Base-by-base conservation (phyloP, 2,797 vertebrate species). In the Bovichtus variegatus region DNA sequence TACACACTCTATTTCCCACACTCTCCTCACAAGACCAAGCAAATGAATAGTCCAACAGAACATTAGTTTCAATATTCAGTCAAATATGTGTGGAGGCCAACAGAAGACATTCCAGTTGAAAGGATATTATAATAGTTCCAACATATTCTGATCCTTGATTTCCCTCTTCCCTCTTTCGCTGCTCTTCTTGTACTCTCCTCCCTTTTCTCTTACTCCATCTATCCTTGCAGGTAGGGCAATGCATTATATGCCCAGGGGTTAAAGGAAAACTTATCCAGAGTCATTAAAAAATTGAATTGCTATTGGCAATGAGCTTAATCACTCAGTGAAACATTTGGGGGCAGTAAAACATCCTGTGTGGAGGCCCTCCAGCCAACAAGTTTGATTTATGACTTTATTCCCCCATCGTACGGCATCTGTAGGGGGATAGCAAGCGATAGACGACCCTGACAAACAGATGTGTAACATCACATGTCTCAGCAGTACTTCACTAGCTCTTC, bases 271-370 rank as follows among this genome's bases (percentile, higher is more conserved):
- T 70, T 76, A 87, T 79, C 71, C 71, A 61, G 81, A 85, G 84
- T 90, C 80, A 84, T 93, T 87, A 87, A 87, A 87, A 83, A 84
- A 86, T 80, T 70, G 68, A 88, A 90, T 82, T 47, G 80, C 87
- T 87, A 76, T 87, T 71, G 88, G 84, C 90, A 85, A 85, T 84
- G 69, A 87, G 85, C 72, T 92, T 91, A 90, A 93, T 92, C 90
- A 92, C 89, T 82, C 53, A 65, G 78, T 75, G 76, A 85, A 92
- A 86, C 87, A 85, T 89, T 89, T 87, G 82, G 83, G 80, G 62
- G 82, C 86, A 89, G 80, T 91, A 85, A 90, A 91, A 86, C 74
- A 85, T 90, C 71, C 83, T 78, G 75, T 27, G 61, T 74, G 46
- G 82, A 72, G 73, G 54, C 84, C 88, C 80, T 78, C 46, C 57